Evolutionary conservation across 2,797 vertebrate species (phyloP), one percentile per base, ranked within the genome.

Genomic region (Poeciliopsis gracilis): DNA sequence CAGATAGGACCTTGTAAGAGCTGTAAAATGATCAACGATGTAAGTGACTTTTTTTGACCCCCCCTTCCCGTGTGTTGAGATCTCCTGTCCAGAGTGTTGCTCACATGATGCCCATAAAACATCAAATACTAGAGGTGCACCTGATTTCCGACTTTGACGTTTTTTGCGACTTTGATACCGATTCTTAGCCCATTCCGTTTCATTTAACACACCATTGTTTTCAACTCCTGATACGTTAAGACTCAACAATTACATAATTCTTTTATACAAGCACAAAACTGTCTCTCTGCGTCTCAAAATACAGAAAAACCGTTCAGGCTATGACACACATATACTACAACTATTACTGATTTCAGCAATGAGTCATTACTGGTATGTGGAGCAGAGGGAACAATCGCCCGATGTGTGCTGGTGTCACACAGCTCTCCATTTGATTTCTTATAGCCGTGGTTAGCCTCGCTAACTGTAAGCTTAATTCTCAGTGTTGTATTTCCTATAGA

Each of bases 21-120:
- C 95, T 99, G 98, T 96, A 99, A 99, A 95, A 99, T 99, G 98
- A 99, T 99, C 79, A 96, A 98, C 89, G 98, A 98, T 94, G 98
- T 99, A 95, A 98, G 97, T 96, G 59, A 6, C 20, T 12, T 67
- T 25, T 36, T 1, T 1, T n/a, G n/a, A n/a, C n/a, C 28, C 28
- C 12, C 1, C 20, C n/a, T 12, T 46, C n/a, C 55, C 25, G 28
- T 28, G n/a, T 20, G 16, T 63, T 36, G 30, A 33, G 30, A 8
- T 63, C 7, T 63, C 30, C 16, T 36, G 30, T 10, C 4, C 25
- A 33, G 36, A 23, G 36, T 49, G 12, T 72, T 41, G 33, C 30
- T 16, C 49, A 9, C 46, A 46, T 53, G 20, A 45, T 28, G 1
- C 10, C 36, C 18, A 11, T 10, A 41, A 63, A 67, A 38, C 18